These are phyloP conservation scores for Mustelus asterias DNA, from an alignment of 2,113 vertebrate genomes.

Conservation along the genomic window DNA sequence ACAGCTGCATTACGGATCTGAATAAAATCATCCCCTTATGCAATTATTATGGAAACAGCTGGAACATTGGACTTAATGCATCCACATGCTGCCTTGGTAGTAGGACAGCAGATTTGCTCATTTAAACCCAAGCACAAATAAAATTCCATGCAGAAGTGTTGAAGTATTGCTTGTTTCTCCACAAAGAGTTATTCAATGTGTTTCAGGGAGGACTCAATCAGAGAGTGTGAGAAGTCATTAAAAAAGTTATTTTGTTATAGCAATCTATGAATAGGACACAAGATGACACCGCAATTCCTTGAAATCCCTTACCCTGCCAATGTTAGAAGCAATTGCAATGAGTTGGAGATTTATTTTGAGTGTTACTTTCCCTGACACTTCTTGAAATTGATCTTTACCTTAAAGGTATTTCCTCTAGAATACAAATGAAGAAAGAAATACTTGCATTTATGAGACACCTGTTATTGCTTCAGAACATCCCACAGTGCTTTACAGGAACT, in stretches of 20 bases:
- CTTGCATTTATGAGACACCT: not conserved
- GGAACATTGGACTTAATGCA: not conserved
- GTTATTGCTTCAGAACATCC: not conserved
- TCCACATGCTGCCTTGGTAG: not conserved
- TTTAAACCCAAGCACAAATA: not conserved
- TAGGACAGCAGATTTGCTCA: not conserved
- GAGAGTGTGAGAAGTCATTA: not conserved
- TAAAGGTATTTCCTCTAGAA: not conserved
- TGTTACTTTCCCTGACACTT: not conserved
- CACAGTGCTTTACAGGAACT: not conserved
- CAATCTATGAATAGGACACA: not conserved
- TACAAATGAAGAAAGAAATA: not conserved
- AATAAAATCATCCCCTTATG: not conserved
- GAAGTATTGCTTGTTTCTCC: not conserved
- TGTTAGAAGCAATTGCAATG: not conserved
- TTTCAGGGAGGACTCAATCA: not conserved
- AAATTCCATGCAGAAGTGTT: not conserved
- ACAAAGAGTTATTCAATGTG: not conserved
- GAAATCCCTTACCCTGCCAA: not conserved
- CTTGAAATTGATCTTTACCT: not conserved
- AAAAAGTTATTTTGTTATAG: not conserved
- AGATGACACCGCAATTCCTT: not conserved
- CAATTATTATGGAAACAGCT: not conserved
- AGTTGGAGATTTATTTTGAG: not conserved
- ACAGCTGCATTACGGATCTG: not conserved